Conservation (phyloP, 2,888 invertebrate genomes). For the Plutella xylostella region DNA sequence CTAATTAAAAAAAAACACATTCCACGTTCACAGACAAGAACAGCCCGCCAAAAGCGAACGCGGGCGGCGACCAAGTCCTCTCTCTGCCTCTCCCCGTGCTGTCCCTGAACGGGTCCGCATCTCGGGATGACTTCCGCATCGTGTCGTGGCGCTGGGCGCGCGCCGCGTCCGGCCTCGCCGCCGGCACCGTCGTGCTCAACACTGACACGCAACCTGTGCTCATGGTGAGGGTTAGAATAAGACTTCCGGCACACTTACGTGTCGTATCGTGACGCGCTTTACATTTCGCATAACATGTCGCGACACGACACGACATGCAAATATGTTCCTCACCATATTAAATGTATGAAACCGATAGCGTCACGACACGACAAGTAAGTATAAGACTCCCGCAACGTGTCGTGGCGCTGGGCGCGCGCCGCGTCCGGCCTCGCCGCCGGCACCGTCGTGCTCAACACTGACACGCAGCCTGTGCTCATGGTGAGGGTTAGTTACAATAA, state of each 20-base stretch:
- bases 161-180: conserved; percentile 81
- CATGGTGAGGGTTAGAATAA: conserved; percentile 31
- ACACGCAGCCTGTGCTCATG: conserved; percentile 79
- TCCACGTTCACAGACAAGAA: conserved; percentile 85
- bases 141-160: conserved; percentile 87
- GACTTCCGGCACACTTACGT: neutral
- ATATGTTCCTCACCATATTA: too few species aligned
- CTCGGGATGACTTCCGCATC: conserved; percentile 89
- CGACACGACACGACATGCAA: too few species aligned
- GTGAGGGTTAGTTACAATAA: too few species aligned
- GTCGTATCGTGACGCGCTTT: too few species aligned
- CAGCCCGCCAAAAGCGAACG: conserved; percentile 88
- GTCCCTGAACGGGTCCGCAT: conserved; percentile 85
- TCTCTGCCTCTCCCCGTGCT: conserved; percentile 81
- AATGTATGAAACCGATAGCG: too few species aligned
- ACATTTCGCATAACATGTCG: too few species aligned
- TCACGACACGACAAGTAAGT: too few species aligned
- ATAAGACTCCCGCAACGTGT: conserved; percentile 87
- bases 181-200: conserved; percentile 82
- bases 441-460: conserved; percentile 80
- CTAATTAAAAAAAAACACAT: too few species aligned
- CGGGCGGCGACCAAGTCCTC: conserved; percentile 86
- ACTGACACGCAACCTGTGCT: conserved; percentile 84
- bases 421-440: conserved; percentile 86
- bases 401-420: conserved; percentile 87